Evolutionary conservation across 2,888 invertebrate species (phyloP), one percentile per base, ranked within the genome.

Genomic region (Aporophyla lueneburgensis): DNA sequence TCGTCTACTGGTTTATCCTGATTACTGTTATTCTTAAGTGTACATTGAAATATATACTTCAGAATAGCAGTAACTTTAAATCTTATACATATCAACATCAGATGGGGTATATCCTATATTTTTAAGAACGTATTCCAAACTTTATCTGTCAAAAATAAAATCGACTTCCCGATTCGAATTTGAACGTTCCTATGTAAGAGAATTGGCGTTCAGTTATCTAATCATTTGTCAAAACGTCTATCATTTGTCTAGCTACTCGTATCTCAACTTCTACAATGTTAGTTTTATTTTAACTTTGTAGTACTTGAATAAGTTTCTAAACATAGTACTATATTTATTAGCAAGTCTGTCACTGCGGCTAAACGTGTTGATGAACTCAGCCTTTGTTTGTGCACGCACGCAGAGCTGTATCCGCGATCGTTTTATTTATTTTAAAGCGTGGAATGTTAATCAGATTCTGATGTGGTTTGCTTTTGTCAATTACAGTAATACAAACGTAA

Each of bases 281-380:
- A 24, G 5, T 80, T 53, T 5, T 53, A n/a, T 40, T 59, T 40
- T 33, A 77, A 76, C 14, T 19, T 40, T 14, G 12, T n/a, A 12
- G 19, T 63, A 16, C 21, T 66, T 21, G 14, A 51, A 62, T 46
- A 21, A 51, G 7, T 66, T 62, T 54, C 33, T 53, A 53, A 27
- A 78, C 70, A 84, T 65, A 68, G 43, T 54, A 0, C 4, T 40
- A 19, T 58, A 66, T 12, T 69, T 67, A 71, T 71, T 71, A 78
- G 65, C 68, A 73, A 51, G 61, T 78, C 65, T 62, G 80, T 84
- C 70, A 67, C n/a, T 65, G 43, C 77, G 63, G 83, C 85, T 90
- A 88, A 89, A 89, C 83, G 84, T 86, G 91, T 87, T 91, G 91
- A 92, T 91, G 92, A 91, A 89, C 90, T 91, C 90, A 90, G 81